Percentiles rank a stretch among this genome's conserved stretches.
phyloP scores from a whole-genome alignment of 2,888 invertebrate species.

The Autographa pulchrina region DNA sequence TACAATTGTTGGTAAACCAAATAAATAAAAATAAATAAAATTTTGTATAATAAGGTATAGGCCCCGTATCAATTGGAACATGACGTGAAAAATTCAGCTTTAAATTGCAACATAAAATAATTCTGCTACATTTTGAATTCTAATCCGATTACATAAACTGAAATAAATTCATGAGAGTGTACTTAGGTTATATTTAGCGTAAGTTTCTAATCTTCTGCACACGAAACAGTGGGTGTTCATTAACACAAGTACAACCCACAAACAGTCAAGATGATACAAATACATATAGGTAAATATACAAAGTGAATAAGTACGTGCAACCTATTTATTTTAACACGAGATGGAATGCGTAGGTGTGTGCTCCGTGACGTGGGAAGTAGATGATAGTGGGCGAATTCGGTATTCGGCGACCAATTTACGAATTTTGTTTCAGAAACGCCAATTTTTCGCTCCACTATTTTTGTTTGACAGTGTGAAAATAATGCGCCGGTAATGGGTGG shows the following conservation, averaged over 20 bases:
- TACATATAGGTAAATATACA: background rate
- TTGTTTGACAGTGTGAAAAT: slow-evolving; percentile 45
- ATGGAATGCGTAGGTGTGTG: slow-evolving; percentile 33
- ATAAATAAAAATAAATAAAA: too few relatives aligned
- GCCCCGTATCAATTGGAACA: too few relatives aligned
- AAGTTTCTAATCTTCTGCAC: background rate
- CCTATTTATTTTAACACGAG: background rate
- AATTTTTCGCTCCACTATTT: slow-evolving; percentile 50
- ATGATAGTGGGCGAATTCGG: slow-evolving; percentile 29
- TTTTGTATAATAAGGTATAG: too few relatives aligned
- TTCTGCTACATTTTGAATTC: too few relatives aligned
- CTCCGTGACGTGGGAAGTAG: slow-evolving; percentile 22
- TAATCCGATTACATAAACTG: too few relatives aligned
- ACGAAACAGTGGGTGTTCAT: slow-evolving; percentile 4
- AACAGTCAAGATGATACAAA: slow-evolving; percentile 2
- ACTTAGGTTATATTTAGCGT: too few relatives aligned
- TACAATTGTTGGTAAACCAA: too few relatives aligned
- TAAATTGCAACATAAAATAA: too few relatives aligned
- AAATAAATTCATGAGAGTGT: too few relatives aligned
- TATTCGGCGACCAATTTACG: slow-evolving; percentile 21
- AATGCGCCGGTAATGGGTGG: slow-evolving; percentile 36
- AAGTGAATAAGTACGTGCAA: background rate
- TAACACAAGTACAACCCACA: background rate
- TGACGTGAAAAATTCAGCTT: too few relatives aligned
- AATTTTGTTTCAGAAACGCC: slow-evolving; percentile 22